Conservation (phyloP, 2,888 invertebrate species). For the Phalangium opilio region DNA sequence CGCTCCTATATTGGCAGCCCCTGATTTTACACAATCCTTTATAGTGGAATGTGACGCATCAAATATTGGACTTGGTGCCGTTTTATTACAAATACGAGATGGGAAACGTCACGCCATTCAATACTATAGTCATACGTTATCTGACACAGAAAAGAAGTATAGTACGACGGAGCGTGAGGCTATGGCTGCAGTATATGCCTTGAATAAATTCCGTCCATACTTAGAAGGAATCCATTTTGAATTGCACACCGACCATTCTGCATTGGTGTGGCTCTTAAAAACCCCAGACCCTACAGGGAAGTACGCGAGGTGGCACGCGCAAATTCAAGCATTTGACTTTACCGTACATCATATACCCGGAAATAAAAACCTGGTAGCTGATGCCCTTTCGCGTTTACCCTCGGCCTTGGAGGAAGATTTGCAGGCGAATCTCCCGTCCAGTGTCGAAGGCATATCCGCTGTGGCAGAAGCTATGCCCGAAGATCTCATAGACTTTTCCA, state of each 20-base stretch:
- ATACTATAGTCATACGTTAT: conserved; percentile 15
- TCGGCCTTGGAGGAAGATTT: too few relatives aligned
- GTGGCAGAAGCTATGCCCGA: too few relatives aligned
- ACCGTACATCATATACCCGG: conserved; percentile 30
- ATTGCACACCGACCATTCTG: conserved; percentile 34
- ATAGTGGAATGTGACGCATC: too few relatives aligned
- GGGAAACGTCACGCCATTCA: conserved; percentile 17
- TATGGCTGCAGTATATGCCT: conserved; percentile 27
- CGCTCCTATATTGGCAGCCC: too few relatives aligned
- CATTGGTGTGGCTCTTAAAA: conserved; percentile 33
- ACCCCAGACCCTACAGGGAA: conserved; percentile 31
- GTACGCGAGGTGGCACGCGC: conserved; percentile 33
- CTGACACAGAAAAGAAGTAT: conserved; percentile 24
- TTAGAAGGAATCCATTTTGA: conserved; percentile 28
- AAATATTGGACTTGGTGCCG: conserved; percentile 20
- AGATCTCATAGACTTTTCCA: too few relatives aligned
- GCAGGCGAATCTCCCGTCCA: too few relatives aligned
- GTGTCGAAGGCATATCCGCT: too few relatives aligned
- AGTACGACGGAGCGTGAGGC: conserved; percentile 32
- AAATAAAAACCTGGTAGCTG: conserved; percentile 29
- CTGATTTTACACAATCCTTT: too few relatives aligned
- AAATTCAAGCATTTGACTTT: conserved; percentile 29
- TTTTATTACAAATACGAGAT: conserved; percentile 20
- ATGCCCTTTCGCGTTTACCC: conserved; percentile 24
- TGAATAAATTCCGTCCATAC: conserved; percentile 31